Conservation (phyloP, 2,113 vertebrate genomes). For the Capricornis sumatraensis region DNA sequence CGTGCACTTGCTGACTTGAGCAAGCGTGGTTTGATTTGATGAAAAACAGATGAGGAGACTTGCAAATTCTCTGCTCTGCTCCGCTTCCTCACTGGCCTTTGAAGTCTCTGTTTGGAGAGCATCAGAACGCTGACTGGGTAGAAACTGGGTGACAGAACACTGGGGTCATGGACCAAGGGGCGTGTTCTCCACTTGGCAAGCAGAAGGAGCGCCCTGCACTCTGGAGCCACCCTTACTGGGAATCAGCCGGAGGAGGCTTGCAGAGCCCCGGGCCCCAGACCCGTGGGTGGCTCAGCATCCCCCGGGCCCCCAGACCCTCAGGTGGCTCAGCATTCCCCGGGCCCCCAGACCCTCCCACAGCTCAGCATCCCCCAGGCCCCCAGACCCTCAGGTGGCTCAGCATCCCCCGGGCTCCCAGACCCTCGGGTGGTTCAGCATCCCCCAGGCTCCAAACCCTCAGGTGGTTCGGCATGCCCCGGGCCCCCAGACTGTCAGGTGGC, state of each 20-base stretch:
- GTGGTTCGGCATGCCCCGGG: too few species aligned
- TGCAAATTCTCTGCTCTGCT: neutral
- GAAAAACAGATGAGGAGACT: fast-evolving
- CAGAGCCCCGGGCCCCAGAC: neutral
- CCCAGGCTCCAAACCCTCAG: neutral
- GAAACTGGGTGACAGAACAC: neutral
- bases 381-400: neutral
- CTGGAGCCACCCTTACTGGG: fast-evolving
- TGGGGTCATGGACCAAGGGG: fast-evolving
- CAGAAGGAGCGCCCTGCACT: fast-evolving
- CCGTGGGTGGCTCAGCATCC: fast-evolving
- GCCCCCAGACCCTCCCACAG: fast-evolving
- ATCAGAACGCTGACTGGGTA: fast-evolving
- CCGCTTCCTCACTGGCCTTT: fast-evolving
- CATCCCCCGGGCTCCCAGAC: too few species aligned
- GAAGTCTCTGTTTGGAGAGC: neutral
- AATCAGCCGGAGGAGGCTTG: fast-evolving
- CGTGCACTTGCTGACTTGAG: fast-evolving
- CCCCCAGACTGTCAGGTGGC: too few species aligned
- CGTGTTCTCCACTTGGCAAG: fast-evolving
- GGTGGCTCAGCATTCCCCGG: neutral
- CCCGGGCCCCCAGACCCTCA: too few species aligned
- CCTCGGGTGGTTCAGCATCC: neutral
- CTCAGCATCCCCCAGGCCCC: neutral
- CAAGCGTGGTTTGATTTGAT: neutral